Evolutionary conservation across 2,888 invertebrate species (phyloP).

Genomic region (Ennomos erosarius): DNA sequence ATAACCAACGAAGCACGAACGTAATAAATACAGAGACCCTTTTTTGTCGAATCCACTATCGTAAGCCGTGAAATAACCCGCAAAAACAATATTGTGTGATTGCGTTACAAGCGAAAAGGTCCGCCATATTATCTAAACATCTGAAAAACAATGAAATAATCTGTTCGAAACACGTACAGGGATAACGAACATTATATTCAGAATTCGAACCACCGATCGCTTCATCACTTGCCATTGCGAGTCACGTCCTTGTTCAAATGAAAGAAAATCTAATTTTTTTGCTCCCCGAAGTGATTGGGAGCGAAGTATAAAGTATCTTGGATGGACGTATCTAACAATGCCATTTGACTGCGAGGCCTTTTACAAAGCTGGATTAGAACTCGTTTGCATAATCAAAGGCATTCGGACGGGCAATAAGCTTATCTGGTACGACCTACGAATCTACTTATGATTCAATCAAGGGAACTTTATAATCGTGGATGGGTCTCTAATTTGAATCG

Average conservation of each 20-base stretch:
- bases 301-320: slow-evolving; percentile 62
- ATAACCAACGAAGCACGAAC: slow-evolving; percentile 28
- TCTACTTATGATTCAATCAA: slow-evolving; percentile 45
- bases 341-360: slow-evolving; percentile 62
- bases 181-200: slow-evolving; percentile 69
- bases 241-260: slow-evolving; percentile 73
- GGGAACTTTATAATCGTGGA: slow-evolving; percentile 36
- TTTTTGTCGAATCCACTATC: slow-evolving; percentile 38
- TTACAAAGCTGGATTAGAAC: slow-evolving; percentile 64
- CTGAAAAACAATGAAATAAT: slow-evolving; percentile 55
- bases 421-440: slow-evolving; percentile 42
- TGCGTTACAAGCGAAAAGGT: slow-evolving; percentile 30
- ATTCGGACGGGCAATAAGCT: slow-evolving; percentile 50
- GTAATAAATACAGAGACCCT: slow-evolving; percentile 36
- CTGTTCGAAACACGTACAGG: slow-evolving; percentile 66
- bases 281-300: slow-evolving; percentile 65
- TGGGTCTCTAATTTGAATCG: slow-evolving; percentile 33
- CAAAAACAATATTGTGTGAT: slow-evolving; percentile 43
- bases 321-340: slow-evolving; percentile 58
- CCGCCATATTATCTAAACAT: slow-evolving; percentile 46
- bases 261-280: slow-evolving; percentile 77
- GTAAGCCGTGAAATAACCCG: slow-evolving; percentile 31
- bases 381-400: slow-evolving; percentile 71
- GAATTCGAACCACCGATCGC: slow-evolving; percentile 61
- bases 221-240: slow-evolving; percentile 66